These are phyloP conservation scores for Eidolon helvum DNA, from an alignment of 2,113 vertebrate genomes.

Conservation along the genomic window DNA sequence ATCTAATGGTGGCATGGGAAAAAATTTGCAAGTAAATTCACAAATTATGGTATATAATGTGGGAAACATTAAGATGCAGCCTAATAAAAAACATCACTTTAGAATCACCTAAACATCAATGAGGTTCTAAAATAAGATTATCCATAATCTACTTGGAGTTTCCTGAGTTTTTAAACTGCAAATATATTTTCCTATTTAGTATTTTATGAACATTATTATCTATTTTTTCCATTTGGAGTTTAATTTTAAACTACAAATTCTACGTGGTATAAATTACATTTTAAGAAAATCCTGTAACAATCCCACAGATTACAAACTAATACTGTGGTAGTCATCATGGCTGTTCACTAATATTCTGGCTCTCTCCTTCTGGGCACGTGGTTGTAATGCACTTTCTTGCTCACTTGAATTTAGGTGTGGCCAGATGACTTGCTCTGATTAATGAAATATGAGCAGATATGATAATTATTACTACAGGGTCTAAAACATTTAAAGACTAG, in stretches of 20 bases:
- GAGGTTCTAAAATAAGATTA: background rate
- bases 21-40: constrained; percentile 1
- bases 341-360: background rate
- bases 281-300: background rate
- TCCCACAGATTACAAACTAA: background rate
- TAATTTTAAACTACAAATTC: constrained; percentile 30
- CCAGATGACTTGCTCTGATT: background rate
- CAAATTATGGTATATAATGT: background rate
- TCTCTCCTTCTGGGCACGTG: background rate
- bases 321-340: background rate
- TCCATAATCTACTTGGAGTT: background rate
- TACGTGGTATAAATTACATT: background rate
- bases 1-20: background rate
- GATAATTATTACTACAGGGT: background rate
- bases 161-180: constrained; percentile 16
- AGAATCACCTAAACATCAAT: constrained; percentile 9
- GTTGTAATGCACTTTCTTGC: background rate
- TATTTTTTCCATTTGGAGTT: constrained; percentile 19
- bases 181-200: background rate
- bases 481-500: background rate
- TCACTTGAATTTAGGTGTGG: background rate
- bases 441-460: background rate
- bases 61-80: constrained; percentile 6
- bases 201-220: background rate
- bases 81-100: background rate